phyloP scores from a whole-genome alignment of 2,797 vertebrate species.

The Aulostomus chinensis region DNA sequence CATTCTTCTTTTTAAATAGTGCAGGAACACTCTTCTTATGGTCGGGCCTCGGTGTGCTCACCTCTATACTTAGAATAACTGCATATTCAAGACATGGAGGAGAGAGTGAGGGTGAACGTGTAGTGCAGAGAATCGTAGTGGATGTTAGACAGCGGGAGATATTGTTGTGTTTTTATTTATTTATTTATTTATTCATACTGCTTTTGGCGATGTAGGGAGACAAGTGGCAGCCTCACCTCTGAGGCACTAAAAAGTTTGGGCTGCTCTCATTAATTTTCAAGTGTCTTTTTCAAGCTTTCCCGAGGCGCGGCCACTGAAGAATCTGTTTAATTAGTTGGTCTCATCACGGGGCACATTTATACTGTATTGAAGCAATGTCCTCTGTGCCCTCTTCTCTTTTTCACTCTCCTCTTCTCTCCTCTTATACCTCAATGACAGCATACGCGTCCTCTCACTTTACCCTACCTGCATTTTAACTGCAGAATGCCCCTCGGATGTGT shows the following conservation, averaged over 20 bases:
- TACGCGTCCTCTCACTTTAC: conserved; percentile 31
- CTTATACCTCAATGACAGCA: conserved; percentile 46
- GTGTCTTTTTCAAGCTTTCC: conserved; percentile 75
- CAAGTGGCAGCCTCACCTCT: conserved; percentile 49
- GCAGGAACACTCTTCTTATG: conserved; percentile 79
- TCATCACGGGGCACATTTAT: conserved; percentile 71
- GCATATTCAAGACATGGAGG: conserved; percentile 51
- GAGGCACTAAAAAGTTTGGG: conserved; percentile 51
- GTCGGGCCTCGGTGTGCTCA: conserved; percentile 78
- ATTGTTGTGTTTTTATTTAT: conserved; percentile 31
- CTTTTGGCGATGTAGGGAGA: conserved; percentile 33
- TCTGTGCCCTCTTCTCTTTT: conserved; percentile 65
- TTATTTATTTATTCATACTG: conserved; percentile 35
- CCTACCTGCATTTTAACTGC: conserved; percentile 52
- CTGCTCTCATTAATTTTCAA: conserved; percentile 75
- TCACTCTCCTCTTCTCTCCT: conserved; percentile 31
- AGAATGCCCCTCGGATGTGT: conserved; percentile 15
- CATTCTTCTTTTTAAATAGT: conserved; percentile 78
- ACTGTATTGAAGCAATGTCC: conserved; percentile 65
- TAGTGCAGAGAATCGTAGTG: conserved; percentile 11
- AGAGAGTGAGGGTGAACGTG: conserved; percentile 38
- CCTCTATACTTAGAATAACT: conserved; percentile 87
- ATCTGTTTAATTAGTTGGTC: conserved; percentile 79
- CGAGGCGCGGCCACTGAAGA: conserved; percentile 72
- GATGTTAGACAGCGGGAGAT: conserved; percentile 56